Percentiles rank a stretch among this genome's conserved stretches.
phyloP scores from a whole-genome alignment of 2,113 vertebrate species.

The Corydoras sp. region DNA sequence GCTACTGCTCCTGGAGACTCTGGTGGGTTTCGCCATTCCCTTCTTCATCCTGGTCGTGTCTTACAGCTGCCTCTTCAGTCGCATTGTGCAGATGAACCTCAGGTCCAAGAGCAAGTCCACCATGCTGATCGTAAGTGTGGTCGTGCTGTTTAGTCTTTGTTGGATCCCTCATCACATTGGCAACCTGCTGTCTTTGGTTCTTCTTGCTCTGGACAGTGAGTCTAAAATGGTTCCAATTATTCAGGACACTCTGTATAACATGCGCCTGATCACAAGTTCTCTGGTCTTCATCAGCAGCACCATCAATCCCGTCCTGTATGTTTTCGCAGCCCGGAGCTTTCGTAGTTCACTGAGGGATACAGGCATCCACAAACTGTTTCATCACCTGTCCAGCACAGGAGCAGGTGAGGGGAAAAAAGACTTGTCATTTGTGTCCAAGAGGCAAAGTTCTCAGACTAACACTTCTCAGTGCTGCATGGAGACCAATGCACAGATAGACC shows the following conservation, averaged over 20 bases:
- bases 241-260: slow-evolving; percentile 41
- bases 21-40: slow-evolving; percentile 68
- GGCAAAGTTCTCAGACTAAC: slow-evolving; percentile 54
- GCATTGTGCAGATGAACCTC: slow-evolving; percentile 66
- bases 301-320: slow-evolving; percentile 67
- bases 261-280: slow-evolving; percentile 59
- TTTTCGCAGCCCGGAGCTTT: slow-evolving; percentile 68
- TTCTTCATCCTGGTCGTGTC: slow-evolving; percentile 62
- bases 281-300: slow-evolving; percentile 70
- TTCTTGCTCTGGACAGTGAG: slow-evolving; percentile 33
- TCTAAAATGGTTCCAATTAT: slow-evolving; percentile 6
- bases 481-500: slow-evolving; percentile 50
- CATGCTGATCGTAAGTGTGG: slow-evolving; percentile 64
- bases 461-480: slow-evolving; percentile 51
- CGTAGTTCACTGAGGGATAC: slow-evolving; percentile 60
- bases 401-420: slow-evolving; percentile 63
- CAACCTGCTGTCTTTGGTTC: slow-evolving; percentile 59
- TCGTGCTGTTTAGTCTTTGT: slow-evolving; percentile 63
- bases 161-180: slow-evolving; percentile 68
- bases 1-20: slow-evolving; percentile 59
- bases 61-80: slow-evolving; percentile 64
- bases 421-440: slow-evolving; percentile 61
- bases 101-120: slow-evolving; percentile 66
- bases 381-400: slow-evolving; percentile 65
- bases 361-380: slow-evolving; percentile 68